Evolutionary conservation across 2,888 invertebrate genomes (phyloP).

Genomic region (Pocota personata): DNA sequence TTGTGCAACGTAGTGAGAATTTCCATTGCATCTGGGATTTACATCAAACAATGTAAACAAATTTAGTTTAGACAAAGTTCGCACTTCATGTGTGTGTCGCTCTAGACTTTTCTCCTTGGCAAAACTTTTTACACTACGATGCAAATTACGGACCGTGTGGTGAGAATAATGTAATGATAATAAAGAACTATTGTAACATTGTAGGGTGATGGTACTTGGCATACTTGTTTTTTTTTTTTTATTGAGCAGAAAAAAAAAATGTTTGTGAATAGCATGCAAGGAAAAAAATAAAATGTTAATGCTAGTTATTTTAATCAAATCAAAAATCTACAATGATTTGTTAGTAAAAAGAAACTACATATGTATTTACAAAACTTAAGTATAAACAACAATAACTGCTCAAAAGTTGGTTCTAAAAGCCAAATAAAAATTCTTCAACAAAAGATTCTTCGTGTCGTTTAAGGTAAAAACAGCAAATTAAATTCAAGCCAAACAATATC

Average conservation of each 20-base stretch:
- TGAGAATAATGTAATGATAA: conserved; percentile 33
- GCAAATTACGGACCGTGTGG: conserved; percentile 17
- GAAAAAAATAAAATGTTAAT: background rate
- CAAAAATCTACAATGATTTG: background rate
- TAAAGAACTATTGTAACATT: background rate
- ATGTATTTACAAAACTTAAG: conserved; percentile 25
- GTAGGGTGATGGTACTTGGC: conserved; percentile 28
- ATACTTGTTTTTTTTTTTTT: conserved; percentile 32
- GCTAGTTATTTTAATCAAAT: background rate
- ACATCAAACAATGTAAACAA: conserved; percentile 51
- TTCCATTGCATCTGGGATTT: conserved; percentile 24
- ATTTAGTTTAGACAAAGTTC: conserved; percentile 60
- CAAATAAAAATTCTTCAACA: conserved; percentile 31
- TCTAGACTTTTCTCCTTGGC: conserved; percentile 34
- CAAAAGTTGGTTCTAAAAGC: conserved; percentile 74
- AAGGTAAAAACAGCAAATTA: background rate
- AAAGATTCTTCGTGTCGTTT: background rate
- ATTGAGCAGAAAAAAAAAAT: background rate
- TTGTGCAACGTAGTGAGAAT: background rate
- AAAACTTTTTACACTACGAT: conserved; percentile 36
- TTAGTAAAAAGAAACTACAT: background rate
- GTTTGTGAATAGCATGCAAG: background rate
- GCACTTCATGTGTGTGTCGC: conserved; percentile 27
- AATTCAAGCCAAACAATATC: conserved; percentile 11
- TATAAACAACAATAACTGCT: conserved; percentile 51